These are phyloP conservation scores for Drosophila anceps DNA, from an alignment of 2,888 invertebrate species.

Conservation along the genomic window DNA sequence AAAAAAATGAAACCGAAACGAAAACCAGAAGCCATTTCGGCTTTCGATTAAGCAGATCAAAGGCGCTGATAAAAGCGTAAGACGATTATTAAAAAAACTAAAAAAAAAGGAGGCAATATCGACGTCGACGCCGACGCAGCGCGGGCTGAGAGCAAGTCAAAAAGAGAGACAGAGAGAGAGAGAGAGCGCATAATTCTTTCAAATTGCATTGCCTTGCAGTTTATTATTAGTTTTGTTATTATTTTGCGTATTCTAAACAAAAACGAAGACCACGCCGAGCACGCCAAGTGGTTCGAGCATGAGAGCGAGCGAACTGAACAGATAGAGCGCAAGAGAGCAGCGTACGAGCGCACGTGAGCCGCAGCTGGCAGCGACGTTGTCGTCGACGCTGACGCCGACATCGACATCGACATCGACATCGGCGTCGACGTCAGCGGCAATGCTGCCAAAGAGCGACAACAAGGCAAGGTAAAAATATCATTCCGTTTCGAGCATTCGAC, in stretches of 20 bases:
- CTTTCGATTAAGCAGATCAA: constrained; percentile 84
- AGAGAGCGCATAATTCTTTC: constrained; percentile 57
- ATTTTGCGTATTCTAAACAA: constrained; percentile 84
- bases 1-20: constrained; percentile 43
- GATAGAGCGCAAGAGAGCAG: constrained; percentile 24
- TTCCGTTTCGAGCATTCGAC: constrained; percentile 84
- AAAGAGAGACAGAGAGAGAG: constrained; percentile 3
- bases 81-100: constrained; percentile 80
- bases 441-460: constrained; percentile 41
- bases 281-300: constrained; percentile 1
- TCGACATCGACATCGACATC: constrained; percentile 8
- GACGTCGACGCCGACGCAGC: constrained; percentile 1
- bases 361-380: constrained; percentile 25
- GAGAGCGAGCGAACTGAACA: constrained; percentile 17
- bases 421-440: constrained; percentile 16
- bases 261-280: constrained; percentile 53
- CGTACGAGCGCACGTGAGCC: constrained; percentile 41
- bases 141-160: background rate
- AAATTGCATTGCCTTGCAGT: constrained; percentile 74
- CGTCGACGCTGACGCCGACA: background rate
- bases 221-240: constrained; percentile 84
- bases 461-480: constrained; percentile 81
- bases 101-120: constrained; percentile 55
- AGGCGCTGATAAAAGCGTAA: constrained; percentile 72
- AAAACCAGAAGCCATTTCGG: constrained; percentile 84